phyloP scores from a whole-genome alignment of 23 tunicate species.

The Trididemnum clinides region DNA sequence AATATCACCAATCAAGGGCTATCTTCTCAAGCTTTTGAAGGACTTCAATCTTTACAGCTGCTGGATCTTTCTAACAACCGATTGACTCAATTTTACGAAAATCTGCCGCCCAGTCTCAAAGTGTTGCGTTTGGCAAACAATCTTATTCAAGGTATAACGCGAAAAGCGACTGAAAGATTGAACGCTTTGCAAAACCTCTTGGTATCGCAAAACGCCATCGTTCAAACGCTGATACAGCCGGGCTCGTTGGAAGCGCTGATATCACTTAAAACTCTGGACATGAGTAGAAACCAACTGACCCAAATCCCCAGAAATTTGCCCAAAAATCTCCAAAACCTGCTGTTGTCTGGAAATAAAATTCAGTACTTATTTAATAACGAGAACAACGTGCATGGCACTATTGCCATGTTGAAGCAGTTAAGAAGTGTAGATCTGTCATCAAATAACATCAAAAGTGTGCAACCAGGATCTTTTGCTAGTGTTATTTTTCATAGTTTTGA shows the following conservation, averaged over 20 bases:
- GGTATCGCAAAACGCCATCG: slow-evolving; percentile 49
- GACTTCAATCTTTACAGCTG: slow-evolving; percentile 8
- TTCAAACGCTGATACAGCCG: slow-evolving; percentile 5
- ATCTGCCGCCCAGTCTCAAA: slow-evolving; percentile 41
- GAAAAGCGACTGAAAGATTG: slow-evolving; percentile 14
- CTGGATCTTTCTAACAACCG: slow-evolving; percentile 46
- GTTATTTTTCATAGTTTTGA: slow-evolving; percentile 14
- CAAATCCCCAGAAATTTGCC: slow-evolving; percentile 58
- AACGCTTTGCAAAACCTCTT: slow-evolving; percentile 29
- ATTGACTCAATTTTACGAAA: slow-evolving; percentile 47
- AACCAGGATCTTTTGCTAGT: slow-evolving; percentile 34
- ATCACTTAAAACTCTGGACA: slow-evolving; percentile 10
- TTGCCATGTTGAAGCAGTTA: background rate
- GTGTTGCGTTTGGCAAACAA: slow-evolving; percentile 47
- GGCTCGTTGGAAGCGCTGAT: slow-evolving; percentile 1
- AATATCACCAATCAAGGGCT: slow-evolving; percentile 76
- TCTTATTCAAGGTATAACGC: slow-evolving; percentile 7
- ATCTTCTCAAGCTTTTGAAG: slow-evolving; percentile 53
- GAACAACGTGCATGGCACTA: slow-evolving; percentile 34
- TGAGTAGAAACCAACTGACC: slow-evolving; percentile 37
- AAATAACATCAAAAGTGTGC: slow-evolving; percentile 62
- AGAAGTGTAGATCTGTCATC: slow-evolving; percentile 60
- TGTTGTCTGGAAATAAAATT: slow-evolving; percentile 48
- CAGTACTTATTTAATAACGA: slow-evolving; percentile 31
- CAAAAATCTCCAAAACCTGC: background rate